Base-by-base conservation (phyloP, 2,888 invertebrate species). In the Cerceris rybyensis region DNA sequence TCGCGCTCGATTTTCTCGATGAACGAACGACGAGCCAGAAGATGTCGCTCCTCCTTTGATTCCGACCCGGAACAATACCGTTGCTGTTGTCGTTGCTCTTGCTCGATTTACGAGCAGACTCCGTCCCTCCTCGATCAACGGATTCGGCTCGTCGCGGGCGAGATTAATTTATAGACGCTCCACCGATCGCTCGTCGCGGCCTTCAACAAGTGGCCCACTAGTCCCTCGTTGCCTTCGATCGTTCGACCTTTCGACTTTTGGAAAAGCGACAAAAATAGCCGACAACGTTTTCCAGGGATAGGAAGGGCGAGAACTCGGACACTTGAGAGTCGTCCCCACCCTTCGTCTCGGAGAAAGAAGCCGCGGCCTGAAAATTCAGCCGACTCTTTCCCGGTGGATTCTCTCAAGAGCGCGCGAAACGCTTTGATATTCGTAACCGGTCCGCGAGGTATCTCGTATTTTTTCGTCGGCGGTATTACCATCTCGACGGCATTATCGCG, bases 171-270 rank as follows among this genome's bases (percentile, higher is more conserved):
- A 83, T 83, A 75, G 83, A 60, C 66, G 72, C 52, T 75, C 73
- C 83, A 74, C 73, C 83, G 72, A 85, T 83, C 80, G 81, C 9
- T 59, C 49, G 70, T 43, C 16, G 67, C 57, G 68, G 61, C 65
- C 71, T 58, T 85, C 85, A 85, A 85, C 85, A 85, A 85, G 85
- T 85, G 85, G 85, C 75, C 81, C 81, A 80, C 28, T 80, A 67
- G 64, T 55, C 69, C 7, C 14, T 58, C 58, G 7, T 17, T 17
- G 59, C 54, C 55, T 16, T 46, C 46, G 46, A 46, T 5, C 46
- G 46, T 46, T 46, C 46, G 46, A 46, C 11, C 46, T 11, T 11
- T 11, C 46, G 46, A 46, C 9, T 50, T 50, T 50, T n/a, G 7
- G 50, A 50, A n/a, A n/a, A 0, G n/a, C 6, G 7, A 13, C n/a